These are phyloP conservation scores for Neolamprologus ventralis DNA, from an alignment of 2,113 vertebrate species.

Conservation along the genomic window DNA sequence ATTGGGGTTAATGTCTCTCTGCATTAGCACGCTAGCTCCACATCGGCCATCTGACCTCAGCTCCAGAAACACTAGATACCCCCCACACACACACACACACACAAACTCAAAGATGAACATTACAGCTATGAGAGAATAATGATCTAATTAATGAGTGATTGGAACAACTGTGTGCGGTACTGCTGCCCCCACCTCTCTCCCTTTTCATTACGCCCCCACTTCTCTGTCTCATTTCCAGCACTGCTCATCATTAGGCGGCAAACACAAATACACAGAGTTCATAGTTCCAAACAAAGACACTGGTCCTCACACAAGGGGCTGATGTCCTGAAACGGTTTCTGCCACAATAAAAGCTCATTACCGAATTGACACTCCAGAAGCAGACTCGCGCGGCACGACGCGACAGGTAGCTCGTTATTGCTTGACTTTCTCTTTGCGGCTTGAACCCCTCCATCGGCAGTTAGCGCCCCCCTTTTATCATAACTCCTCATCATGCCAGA, in stretches of 20 bases:
- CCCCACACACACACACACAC: rapidly evolving
- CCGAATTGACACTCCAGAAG: neutral
- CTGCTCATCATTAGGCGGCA: conserved; percentile 22
- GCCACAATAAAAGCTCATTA: conserved; percentile 26
- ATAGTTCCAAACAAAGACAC: neutral
- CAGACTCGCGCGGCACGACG: neutral
- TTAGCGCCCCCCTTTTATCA: neutral
- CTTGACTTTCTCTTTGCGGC: neutral
- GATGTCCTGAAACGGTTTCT: neutral
- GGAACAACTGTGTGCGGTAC: conserved; percentile 30
- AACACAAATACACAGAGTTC: conserved; percentile 3
- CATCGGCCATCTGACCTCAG: conserved; percentile 13
- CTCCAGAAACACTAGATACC: conserved; percentile 16
- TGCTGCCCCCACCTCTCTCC: neutral
- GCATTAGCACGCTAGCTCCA: conserved; percentile 39
- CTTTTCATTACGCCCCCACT: conserved; percentile 9
- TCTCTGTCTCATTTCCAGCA: conserved; percentile 46
- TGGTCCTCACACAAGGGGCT: neutral
- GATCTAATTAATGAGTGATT: conserved; percentile 60
- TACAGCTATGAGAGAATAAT: conserved; percentile 32
- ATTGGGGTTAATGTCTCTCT: conserved; percentile 63
- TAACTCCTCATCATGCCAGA: neutral
- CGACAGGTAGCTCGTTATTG: conserved; percentile 40
- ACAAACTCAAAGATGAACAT: neutral
- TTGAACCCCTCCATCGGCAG: neutral